phyloP scores from a whole-genome alignment of 2,888 invertebrate species.

The Cremastobaeus sp. region DNA sequence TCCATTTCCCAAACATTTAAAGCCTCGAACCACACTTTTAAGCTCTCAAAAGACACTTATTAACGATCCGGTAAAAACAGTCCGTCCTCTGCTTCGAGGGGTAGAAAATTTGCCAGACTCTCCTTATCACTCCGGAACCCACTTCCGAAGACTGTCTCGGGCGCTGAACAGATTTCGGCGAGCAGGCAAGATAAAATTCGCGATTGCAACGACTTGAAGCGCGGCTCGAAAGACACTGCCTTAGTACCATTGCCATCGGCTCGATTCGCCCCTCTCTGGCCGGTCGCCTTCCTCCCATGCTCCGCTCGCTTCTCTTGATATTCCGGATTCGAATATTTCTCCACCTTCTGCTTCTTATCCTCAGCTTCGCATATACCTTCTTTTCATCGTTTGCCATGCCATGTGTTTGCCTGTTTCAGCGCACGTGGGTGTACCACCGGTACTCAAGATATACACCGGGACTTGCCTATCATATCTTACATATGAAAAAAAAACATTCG shows the following conservation, averaged over 20 bases:
- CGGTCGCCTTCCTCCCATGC: constrained; percentile 60
- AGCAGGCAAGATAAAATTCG: constrained; percentile 45
- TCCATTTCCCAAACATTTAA: too few species aligned
- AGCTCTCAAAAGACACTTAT: too few species aligned
- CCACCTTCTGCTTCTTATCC: constrained; percentile 60
- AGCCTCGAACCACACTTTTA: too few species aligned
- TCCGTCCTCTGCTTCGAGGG: too few species aligned
- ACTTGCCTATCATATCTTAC: constrained; percentile 56
- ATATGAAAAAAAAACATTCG: constrained; percentile 19
- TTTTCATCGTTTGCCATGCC: constrained; percentile 55
- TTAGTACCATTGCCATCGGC: constrained; percentile 76
- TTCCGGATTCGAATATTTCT: constrained; percentile 63
- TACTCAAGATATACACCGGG: constrained; percentile 59
- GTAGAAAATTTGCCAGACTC: too few species aligned
- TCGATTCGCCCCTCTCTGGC: constrained; percentile 69
- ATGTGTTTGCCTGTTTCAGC: constrained; percentile 65
- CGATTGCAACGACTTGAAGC: constrained; percentile 71
- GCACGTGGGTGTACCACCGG: constrained; percentile 70
- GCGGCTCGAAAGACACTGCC: constrained; percentile 76
- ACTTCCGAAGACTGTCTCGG: too few species aligned
- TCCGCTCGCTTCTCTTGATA: constrained; percentile 64
- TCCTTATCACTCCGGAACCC: too few species aligned
- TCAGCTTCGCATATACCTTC: constrained; percentile 51
- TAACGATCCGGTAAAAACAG: too few species aligned
- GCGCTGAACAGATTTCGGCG: constrained; percentile 14